These are phyloP conservation scores for Busseola fusca DNA, from an alignment of 2,888 invertebrate genomes.

Conservation along the genomic window DNA sequence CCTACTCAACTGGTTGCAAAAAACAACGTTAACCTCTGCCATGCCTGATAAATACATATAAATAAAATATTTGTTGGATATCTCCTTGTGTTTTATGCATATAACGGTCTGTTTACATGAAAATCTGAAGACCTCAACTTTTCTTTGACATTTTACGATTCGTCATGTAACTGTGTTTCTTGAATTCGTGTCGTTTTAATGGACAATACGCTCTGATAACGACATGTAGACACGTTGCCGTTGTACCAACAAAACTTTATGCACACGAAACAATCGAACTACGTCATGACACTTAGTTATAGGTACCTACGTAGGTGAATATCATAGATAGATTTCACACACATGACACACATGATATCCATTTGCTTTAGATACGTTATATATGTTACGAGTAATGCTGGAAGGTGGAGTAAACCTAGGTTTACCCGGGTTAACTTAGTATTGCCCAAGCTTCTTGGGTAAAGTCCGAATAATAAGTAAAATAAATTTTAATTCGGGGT, in stretches of 20 bases:
- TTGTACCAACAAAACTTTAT: no score
- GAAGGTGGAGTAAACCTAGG: no score
- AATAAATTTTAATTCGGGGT: no score
- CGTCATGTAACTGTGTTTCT: background rate
- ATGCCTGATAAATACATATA: constrained; percentile 12
- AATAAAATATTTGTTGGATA: background rate
- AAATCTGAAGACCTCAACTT: background rate
- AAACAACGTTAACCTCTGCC: constrained; percentile 21
- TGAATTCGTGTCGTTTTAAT: background rate
- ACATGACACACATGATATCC: no score
- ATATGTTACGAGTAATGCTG: no score
- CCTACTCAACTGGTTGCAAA: background rate
- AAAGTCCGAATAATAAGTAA: no score
- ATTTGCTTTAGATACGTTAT: no score
- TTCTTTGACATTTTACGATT: background rate
- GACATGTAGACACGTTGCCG: background rate
- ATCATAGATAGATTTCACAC: background rate
- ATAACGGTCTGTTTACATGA: background rate
- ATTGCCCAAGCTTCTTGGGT: no score
- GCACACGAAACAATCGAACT: background rate
- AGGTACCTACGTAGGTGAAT: background rate
- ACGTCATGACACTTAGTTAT: background rate
- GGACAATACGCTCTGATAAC: background rate
- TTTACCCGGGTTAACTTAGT: no score
- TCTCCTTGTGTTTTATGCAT: background rate